These are phyloP conservation scores for Calliopum simillimum DNA, from an alignment of 2,888 invertebrate species.

Conservation along the genomic window DNA sequence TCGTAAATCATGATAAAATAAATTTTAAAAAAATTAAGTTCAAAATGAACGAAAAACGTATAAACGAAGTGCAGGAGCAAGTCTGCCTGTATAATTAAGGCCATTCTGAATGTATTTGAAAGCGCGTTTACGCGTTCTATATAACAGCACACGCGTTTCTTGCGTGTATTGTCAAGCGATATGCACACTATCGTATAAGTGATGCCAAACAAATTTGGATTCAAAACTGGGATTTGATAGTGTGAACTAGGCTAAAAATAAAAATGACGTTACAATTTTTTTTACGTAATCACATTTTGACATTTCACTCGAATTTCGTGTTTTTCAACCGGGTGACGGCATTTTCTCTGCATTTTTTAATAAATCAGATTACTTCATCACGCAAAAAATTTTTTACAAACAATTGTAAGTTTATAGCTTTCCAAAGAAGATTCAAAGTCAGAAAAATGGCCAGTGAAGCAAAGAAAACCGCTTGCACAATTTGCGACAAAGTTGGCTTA, in stretches of 20 bases:
- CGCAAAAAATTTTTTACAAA: conserved; percentile 40
- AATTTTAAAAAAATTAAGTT: too few species aligned
- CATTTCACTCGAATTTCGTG: conserved; percentile 34
- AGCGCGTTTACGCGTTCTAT: too few species aligned
- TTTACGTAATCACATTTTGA: conserved; percentile 39
- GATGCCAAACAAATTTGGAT: background rate
- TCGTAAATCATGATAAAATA: too few species aligned
- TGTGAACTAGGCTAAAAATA: conserved; percentile 37
- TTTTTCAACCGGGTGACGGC: conserved; percentile 24
- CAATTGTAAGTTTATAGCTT: conserved; percentile 18
- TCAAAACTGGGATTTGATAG: too few species aligned
- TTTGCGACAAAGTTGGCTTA: conserved; percentile 67
- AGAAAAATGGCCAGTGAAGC: conserved; percentile 54
- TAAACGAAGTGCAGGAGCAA: too few species aligned
- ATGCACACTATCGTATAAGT: background rate
- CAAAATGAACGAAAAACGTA: too few species aligned
- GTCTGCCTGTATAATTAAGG: too few species aligned
- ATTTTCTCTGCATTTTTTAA: conserved; percentile 11
- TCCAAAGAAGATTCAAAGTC: conserved; percentile 21
- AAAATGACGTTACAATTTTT: conserved; percentile 32
- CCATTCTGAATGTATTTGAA: too few species aligned
- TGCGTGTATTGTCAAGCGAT: background rate
- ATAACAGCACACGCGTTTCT: background rate
- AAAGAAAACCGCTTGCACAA: conserved; percentile 54
- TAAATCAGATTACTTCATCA: conserved; percentile 29